These are phyloP conservation scores for Bombyx mori DNA, from an alignment of 1,140 invertebrate genomes.

Conservation along the genomic window ASM3026992v2 NC_085123.1:5084501-5085000, in stretches of 20 bases:
- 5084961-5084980: slow-evolving; percentile 27
- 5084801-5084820: slow-evolving; percentile 41
- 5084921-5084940: slow-evolving; percentile 22
- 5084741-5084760: slow-evolving; percentile 32
- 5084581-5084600: slow-evolving; percentile 29
- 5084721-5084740: slow-evolving; percentile 42
- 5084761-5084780: slow-evolving; percentile 57
- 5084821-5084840: slow-evolving; percentile 42
- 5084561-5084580: slow-evolving; percentile 40
- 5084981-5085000: slow-evolving; percentile 31
- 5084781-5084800: slow-evolving; percentile 50
- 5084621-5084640: slow-evolving; percentile 42
- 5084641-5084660: slow-evolving; percentile 51
- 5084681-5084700: slow-evolving; percentile 54
- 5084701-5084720: slow-evolving; percentile 38
- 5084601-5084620: slow-evolving; percentile 44
- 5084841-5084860: slow-evolving; percentile 69
- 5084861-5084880: slow-evolving; percentile 48
- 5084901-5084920: slow-evolving; percentile 13
- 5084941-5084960: slow-evolving; percentile 45
- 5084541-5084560: slow-evolving; percentile 40
- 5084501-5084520: slow-evolving; percentile 28
- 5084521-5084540: slow-evolving; percentile 36
- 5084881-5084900: slow-evolving; percentile 21
- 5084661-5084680: slow-evolving; percentile 30